These are phyloP conservation scores for Dynastes grantii DNA, from an alignment of 2,888 invertebrate genomes.

Conservation along the genomic window DNA sequence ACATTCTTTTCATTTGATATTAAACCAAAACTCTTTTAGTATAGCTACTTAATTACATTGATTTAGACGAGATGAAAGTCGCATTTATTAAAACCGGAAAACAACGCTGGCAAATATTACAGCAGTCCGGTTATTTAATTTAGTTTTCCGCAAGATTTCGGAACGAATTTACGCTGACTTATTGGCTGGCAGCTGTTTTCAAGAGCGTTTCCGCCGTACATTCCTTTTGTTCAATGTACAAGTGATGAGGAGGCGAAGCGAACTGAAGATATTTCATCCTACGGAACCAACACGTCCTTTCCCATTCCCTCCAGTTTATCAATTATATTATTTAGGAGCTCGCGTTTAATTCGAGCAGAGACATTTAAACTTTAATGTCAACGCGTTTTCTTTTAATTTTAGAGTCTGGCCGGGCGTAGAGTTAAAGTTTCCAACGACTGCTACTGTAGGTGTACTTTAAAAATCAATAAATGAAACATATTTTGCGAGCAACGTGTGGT, in stretches of 20 bases:
- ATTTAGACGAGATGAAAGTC: conserved; percentile 25
- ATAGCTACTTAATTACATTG: conserved; percentile 36
- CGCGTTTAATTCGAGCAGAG: not conserved
- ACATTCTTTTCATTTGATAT: too few relatives aligned
- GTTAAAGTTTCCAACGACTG: not conserved
- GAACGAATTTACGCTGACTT: conserved; percentile 57
- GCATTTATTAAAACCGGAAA: conserved; percentile 20
- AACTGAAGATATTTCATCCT: conserved; percentile 36
- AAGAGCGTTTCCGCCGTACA: conserved; percentile 55
- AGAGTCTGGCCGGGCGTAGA: not conserved
- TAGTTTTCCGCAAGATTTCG: conserved; percentile 55
- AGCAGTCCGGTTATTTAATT: conserved; percentile 30
- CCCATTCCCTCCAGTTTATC: not conserved
- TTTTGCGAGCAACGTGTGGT: conserved; percentile 2
- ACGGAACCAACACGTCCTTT: not conserved
- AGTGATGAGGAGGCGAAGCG: conserved; percentile 33
- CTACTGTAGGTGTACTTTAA: not conserved
- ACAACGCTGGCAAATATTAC: conserved; percentile 10
- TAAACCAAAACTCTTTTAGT: not conserved
- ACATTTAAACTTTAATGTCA: not conserved
- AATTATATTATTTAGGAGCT: conserved; percentile 31
- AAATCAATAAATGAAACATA: not conserved
- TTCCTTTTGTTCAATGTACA: conserved; percentile 54
- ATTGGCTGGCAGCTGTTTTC: conserved; percentile 57
- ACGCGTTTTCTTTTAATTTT: not conserved